Conservation (phyloP, 2,888 invertebrate species). For the Galerucella nymphaeae region DNA sequence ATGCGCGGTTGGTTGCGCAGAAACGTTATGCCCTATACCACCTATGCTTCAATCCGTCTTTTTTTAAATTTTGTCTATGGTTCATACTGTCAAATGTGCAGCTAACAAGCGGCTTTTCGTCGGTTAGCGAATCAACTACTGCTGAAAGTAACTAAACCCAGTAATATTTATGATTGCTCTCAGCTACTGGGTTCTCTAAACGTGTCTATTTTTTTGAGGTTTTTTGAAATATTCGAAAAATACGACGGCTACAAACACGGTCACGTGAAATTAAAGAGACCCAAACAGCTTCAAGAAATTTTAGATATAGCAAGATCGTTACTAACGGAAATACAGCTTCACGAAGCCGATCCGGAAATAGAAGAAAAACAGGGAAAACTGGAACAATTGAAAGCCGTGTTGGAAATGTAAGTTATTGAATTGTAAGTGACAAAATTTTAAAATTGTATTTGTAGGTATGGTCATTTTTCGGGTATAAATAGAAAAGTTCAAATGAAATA, state of each 20-base stretch:
- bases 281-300: conserved; percentile 97
- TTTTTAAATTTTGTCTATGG: no score
- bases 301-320: conserved; percentile 94
- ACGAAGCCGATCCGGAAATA: conserved; percentile 89
- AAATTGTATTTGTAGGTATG: conserved; percentile 78
- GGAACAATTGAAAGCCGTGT: conserved; percentile 95
- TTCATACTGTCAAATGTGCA: no score
- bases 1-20: no score
- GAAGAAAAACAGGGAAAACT: conserved; percentile 97
- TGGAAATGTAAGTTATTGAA: conserved; percentile 89
- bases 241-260: conserved; percentile 96
- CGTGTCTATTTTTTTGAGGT: conserved; percentile 69
- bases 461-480: conserved; percentile 99
- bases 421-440: neutral
- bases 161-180: no score
- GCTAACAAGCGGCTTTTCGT: no score
- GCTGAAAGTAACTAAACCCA: no score
- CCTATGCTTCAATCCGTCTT: no score
- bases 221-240: conserved; percentile 98
- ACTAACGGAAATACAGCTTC: conserved; percentile 88
- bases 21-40: no score
- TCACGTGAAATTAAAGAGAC: conserved; percentile 96
- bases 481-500: conserved; percentile 99
- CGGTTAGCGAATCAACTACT: no score
- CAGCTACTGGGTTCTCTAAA: neutral